Conservation (phyloP, 2,797 vertebrate species). For the Helarctos malayanus region DNA sequence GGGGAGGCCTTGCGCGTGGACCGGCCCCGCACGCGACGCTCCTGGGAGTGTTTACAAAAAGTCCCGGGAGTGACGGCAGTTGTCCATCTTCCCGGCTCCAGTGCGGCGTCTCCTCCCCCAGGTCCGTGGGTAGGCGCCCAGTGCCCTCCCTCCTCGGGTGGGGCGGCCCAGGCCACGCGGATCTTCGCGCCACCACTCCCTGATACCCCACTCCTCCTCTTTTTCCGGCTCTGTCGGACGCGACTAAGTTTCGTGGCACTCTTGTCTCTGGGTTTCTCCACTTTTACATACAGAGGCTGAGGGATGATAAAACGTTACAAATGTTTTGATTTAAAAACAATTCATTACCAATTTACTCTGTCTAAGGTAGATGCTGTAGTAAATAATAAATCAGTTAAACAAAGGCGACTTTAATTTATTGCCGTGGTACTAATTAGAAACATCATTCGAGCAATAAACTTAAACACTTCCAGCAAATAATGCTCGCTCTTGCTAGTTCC, state of each 20-base stretch:
- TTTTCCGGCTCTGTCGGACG: background rate
- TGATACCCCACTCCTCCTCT: background rate
- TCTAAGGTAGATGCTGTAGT: conserved; percentile 87
- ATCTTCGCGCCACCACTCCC: background rate
- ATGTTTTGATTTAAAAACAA: conserved; percentile 88
- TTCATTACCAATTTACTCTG: conserved; percentile 88
- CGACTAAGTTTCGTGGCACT: background rate
- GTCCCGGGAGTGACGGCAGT: background rate
- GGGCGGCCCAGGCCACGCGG: background rate
- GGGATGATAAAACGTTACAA: conserved; percentile 84
- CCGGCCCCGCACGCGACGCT: background rate
- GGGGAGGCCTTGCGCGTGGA: background rate
- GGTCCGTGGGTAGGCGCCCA: background rate
- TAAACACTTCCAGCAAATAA: conserved; percentile 92
- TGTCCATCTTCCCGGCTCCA: background rate
- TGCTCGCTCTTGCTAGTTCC: conserved; percentile 74
- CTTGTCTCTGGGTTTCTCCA: background rate
- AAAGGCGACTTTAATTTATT: conserved; percentile 92
- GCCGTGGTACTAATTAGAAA: conserved; percentile 91
- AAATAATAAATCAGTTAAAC: conserved; percentile 92
- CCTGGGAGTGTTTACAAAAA: background rate
- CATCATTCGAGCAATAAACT: conserved; percentile 92
- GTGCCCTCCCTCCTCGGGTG: background rate
- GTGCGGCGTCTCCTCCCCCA: background rate
- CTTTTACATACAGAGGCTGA: conserved; percentile 22